Percentiles rank a stretch among this genome's conserved stretches.
These are phyloP conservation scores for Porites evermanni DNA, from an alignment of 92 coral and sea anemone species.

Conservation along the genomic window DNA sequence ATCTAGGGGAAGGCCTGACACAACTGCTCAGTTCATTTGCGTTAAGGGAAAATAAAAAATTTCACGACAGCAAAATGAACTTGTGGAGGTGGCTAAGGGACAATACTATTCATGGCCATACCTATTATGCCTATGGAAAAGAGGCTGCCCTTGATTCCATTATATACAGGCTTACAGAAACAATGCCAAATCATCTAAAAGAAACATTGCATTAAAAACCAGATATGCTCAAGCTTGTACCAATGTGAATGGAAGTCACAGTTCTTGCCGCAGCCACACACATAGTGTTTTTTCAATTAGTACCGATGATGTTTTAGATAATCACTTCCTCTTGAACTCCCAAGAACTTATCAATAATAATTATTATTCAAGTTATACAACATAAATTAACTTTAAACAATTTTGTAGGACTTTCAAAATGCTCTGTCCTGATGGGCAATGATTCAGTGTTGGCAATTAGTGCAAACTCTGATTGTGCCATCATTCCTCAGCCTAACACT, in stretches of 20 bases:
- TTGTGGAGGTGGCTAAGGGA: slow-evolving; percentile 38
- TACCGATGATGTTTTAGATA: background rate
- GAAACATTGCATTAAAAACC: slow-evolving; percentile 14
- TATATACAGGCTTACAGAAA: slow-evolving; percentile 35
- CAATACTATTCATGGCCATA: slow-evolving; percentile 43
- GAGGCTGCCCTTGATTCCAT: slow-evolving; percentile 48
- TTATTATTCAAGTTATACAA: slow-evolving; percentile 28
- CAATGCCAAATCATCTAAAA: slow-evolving; percentile 4
- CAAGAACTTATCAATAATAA: slow-evolving; percentile 19
- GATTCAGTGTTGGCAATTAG: background rate
- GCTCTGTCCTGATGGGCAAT: slow-evolving; percentile 7
- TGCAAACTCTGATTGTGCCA: too few relatives aligned
- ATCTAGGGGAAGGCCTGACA: slow-evolving; percentile 32
- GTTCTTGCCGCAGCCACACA: too few relatives aligned
- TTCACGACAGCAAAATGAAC: slow-evolving; percentile 17
- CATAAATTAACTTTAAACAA: slow-evolving; percentile 18
- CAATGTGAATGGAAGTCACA: background rate
- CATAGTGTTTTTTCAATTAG: too few relatives aligned
- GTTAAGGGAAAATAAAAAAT: slow-evolving; percentile 36
- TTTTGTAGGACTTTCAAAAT: slow-evolving; percentile 27
- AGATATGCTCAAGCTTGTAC: slow-evolving; percentile 26
- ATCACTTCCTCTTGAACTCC: background rate
- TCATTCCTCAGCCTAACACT: too few relatives aligned
- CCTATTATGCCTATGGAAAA: slow-evolving; percentile 49
- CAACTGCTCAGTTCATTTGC: slow-evolving; percentile 25